Percentiles rank a stretch among this genome's conserved stretches.
These are phyloP conservation scores for Hypocryptadius cinnamomeus DNA, from an alignment of 2,113 vertebrate species.

Conservation along the genomic window DNA sequence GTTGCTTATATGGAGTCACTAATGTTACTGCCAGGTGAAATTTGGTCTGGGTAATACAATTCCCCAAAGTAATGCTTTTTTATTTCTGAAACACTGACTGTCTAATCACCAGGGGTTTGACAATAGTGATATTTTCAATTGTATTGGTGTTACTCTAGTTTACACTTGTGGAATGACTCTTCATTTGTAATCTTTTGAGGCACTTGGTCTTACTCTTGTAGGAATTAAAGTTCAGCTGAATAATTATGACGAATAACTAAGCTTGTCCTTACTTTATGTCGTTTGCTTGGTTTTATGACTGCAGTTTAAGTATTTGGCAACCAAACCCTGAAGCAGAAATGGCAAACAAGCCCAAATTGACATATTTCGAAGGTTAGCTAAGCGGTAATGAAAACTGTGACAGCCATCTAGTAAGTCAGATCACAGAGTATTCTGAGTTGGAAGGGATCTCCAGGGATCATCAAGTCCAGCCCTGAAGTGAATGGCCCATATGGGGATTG, in stretches of 20 bases:
- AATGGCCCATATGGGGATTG: not conserved
- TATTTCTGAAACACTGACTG: not conserved
- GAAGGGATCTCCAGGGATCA: not conserved
- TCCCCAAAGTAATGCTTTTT: not conserved
- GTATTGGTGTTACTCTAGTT: not conserved
- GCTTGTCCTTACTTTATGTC: not conserved
- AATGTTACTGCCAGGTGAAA: not conserved
- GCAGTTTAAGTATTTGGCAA: not conserved
- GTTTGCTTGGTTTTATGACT: not conserved
- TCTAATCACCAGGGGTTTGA: not conserved
- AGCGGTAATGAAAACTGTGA: not conserved
- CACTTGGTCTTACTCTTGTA: not conserved
- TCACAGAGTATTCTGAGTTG: not conserved
- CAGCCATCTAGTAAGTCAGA: not conserved
- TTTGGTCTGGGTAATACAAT: not conserved
- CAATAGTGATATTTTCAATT: not conserved
- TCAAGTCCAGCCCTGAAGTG: not conserved
- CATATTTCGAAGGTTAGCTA: not conserved
- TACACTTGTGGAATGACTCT: not conserved
- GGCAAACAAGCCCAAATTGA: not conserved
- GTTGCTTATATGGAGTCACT: not conserved
- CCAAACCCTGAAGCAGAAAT: not conserved
- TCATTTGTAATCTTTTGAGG: not conserved
- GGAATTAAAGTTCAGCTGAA: not conserved
- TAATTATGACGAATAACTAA: not conserved